These are phyloP conservation scores for Parnassius orleans DNA, from an alignment of 2,888 invertebrate genomes.

Conservation along the genomic window DNA sequence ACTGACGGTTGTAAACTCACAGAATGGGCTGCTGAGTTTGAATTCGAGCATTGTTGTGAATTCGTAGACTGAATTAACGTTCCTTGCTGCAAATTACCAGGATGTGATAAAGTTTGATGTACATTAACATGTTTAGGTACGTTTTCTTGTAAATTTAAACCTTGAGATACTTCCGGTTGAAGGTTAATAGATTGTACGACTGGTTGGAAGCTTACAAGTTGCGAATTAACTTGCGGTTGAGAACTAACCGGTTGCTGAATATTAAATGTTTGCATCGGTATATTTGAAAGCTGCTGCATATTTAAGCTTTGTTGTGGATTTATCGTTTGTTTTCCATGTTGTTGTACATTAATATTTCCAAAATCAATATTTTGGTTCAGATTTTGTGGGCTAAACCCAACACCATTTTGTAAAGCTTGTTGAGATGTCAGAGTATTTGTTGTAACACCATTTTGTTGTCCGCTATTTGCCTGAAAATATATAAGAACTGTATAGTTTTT, in stretches of 20 bases:
- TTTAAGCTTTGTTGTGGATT: constrained; percentile 18
- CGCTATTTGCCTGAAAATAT: constrained; percentile 40
- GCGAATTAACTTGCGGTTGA: constrained; percentile 29
- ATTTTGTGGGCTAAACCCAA: constrained; percentile 12
- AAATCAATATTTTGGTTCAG: constrained; percentile 18
- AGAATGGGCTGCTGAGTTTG: constrained; percentile 7
- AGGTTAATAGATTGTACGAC: constrained; percentile 9
- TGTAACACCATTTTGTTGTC: constrained; percentile 38
- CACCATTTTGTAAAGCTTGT: constrained; percentile 15
- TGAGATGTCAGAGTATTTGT: constrained; percentile 30
- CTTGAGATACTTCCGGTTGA: constrained; percentile 20
- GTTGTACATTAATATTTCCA: constrained; percentile 30
- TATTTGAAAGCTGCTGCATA: constrained; percentile 21
- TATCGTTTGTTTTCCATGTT: constrained; percentile 4
- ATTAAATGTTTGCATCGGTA: constrained; percentile 23
- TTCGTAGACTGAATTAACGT: constrained; percentile 4
- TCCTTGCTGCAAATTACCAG: constrained; percentile 13
- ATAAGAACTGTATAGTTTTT: constrained; percentile 24
- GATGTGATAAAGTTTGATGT: background rate
- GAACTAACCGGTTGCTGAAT: constrained; percentile 13
- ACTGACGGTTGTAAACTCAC: constrained; percentile 11
- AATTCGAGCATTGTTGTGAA: constrained; percentile 5
- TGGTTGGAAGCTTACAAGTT: constrained; percentile 15
- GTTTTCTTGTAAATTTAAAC: constrained; percentile 13
- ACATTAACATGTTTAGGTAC: constrained; percentile 1